phyloP scores from a whole-genome alignment of 2,888 invertebrate species.

The Bugula neritina region DNA sequence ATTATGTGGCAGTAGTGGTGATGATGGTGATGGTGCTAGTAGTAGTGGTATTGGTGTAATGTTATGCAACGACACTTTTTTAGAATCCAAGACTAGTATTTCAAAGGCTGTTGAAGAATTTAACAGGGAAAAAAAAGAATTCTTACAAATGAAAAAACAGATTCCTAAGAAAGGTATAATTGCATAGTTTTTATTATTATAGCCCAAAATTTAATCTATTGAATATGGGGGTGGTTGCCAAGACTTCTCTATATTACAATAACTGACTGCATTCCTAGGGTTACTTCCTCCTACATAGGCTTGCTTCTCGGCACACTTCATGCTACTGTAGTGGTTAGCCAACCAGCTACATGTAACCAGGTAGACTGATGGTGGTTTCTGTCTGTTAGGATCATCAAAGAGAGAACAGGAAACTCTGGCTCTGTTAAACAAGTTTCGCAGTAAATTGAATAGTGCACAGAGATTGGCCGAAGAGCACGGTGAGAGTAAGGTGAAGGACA shows the following conservation, averaged over 20 bases:
- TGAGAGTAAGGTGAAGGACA: conserved; percentile 40
- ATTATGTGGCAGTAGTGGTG: not conserved
- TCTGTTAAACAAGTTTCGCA: conserved; percentile 75
- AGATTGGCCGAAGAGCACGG: conserved; percentile 31
- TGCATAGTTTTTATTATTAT: too few species aligned
- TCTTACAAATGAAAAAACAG: conserved; percentile 39
- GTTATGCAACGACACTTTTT: not conserved
- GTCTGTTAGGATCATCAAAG: conserved; percentile 28
- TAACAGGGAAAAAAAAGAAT: conserved; percentile 43
- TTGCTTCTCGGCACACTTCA: too few species aligned
- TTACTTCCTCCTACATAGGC: too few species aligned
- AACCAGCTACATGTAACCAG: too few species aligned
- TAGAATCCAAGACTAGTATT: conserved; percentile 29
- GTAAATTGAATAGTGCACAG: conserved; percentile 67
- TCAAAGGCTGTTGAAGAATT: conserved; percentile 39
- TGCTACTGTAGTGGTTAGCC: too few species aligned
- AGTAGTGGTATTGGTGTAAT: not conserved
- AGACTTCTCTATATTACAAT: too few species aligned
- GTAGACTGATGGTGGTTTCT: too few species aligned
- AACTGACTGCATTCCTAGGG: too few species aligned
- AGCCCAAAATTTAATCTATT: too few species aligned
- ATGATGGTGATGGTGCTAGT: not conserved
- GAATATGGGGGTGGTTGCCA: too few species aligned
- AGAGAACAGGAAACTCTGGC: conserved; percentile 63
- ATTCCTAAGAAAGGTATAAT: conserved; percentile 40